Conservation (phyloP, 2,797 vertebrate species). For the Leuciscus waleckii region DNA sequence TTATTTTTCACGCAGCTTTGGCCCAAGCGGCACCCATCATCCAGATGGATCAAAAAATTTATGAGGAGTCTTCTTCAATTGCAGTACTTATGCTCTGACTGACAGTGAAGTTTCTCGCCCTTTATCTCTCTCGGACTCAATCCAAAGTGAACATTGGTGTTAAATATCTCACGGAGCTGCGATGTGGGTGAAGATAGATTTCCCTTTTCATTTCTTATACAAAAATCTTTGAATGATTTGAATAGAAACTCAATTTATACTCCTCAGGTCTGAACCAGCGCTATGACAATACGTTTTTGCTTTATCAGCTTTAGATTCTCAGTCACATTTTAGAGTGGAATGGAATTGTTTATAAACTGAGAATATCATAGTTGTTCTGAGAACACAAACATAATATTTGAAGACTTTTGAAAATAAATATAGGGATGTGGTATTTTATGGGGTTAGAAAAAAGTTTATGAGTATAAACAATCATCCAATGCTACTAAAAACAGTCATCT, state of each 20-base stretch:
- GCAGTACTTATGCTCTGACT: constrained; percentile 15
- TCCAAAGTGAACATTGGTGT: not conserved
- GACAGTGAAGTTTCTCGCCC: constrained; percentile 5
- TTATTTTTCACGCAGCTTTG: constrained; percentile 4
- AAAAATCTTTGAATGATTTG: constrained; percentile 21
- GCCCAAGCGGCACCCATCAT: not conserved
- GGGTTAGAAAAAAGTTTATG: not conserved
- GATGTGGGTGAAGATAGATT: not conserved
- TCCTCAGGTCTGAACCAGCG: not conserved
- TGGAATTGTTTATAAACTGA: not conserved
- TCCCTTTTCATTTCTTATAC: constrained; percentile 11
- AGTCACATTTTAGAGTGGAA: not conserved
- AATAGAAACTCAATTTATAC: not conserved
- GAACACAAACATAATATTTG: not conserved
- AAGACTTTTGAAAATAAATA: not conserved
- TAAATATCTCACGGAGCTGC: constrained; percentile 1
- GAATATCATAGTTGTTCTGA: not conserved
- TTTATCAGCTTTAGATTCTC: constrained; percentile 9
- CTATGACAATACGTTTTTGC: not conserved
- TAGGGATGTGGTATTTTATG: not conserved
- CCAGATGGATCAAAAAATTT: constrained; percentile 8
- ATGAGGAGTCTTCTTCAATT: constrained; percentile 8
- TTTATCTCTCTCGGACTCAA: not conserved
- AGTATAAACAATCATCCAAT: not conserved
- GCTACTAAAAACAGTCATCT: not conserved